Conservation (phyloP, 2,888 invertebrate species). For the Habrosyne pyritoides region DNA sequence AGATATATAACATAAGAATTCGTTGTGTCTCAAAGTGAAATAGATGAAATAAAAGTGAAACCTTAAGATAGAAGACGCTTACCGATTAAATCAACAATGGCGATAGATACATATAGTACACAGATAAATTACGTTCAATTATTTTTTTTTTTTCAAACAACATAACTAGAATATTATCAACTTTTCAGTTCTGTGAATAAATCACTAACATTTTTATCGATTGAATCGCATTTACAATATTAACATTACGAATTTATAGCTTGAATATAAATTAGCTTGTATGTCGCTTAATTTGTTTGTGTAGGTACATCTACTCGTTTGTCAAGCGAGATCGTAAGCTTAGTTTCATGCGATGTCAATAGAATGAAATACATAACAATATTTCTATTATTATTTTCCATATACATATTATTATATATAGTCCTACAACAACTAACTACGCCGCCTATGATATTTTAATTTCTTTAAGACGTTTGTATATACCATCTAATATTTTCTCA, state of each 20-base stretch:
- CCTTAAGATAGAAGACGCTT: conserved; percentile 63
- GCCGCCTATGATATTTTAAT: conserved; percentile 72
- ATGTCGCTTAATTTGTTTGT: not conserved
- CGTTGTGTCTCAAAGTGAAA: conserved; percentile 68
- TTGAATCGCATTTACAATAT: conserved; percentile 58
- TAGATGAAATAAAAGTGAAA: conserved; percentile 27
- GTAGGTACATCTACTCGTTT: conserved; percentile 50
- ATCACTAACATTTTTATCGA: conserved; percentile 73
- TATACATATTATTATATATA: conserved; percentile 42
- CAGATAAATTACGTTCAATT: conserved; percentile 67
- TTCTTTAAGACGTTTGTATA: conserved; percentile 68
- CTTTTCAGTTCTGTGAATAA: conserved; percentile 83
- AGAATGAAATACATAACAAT: conserved; percentile 63
- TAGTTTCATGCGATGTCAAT: conserved; percentile 54
- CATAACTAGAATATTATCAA: conserved; percentile 80
- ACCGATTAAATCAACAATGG: conserved; percentile 78
- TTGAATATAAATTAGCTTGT: conserved; percentile 8
- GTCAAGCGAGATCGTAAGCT: conserved; percentile 66
- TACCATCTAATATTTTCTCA: conserved; percentile 81
- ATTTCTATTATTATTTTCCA: conserved; percentile 42
- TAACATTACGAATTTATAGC: conserved; percentile 27
- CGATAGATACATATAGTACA: conserved; percentile 75
- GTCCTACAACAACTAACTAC: conserved; percentile 77
- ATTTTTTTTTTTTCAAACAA: conserved; percentile 69
- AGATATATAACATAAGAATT: conserved; percentile 50